A percentile compares a stretch with the other conserved stretches of the same genome.
Conservation (phyloP, 2,888 invertebrate genomes). For the Panopea generosa region DNA sequence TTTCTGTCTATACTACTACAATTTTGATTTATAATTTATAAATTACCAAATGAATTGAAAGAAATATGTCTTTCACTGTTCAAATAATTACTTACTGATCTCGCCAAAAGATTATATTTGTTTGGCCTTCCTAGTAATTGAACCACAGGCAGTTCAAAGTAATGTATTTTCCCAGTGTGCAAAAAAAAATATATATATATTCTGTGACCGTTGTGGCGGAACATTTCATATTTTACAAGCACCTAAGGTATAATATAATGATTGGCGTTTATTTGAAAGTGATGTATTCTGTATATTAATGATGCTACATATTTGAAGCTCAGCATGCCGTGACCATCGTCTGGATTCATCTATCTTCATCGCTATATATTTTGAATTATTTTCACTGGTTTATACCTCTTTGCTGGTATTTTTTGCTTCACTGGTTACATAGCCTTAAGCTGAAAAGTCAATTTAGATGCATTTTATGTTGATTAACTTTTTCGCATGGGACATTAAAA, state of each 20-base stretch:
- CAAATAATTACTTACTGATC: too few relatives aligned
- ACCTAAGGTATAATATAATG: not conserved
- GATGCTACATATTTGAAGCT: slow-evolving; percentile 9
- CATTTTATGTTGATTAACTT: slow-evolving; percentile 44
- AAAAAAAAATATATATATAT: not conserved
- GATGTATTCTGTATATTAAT: slow-evolving; percentile 26
- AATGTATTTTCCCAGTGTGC: slow-evolving; percentile 4
- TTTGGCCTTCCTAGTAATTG: too few relatives aligned
- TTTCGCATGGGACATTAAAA: slow-evolving; percentile 24
- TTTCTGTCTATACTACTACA: too few relatives aligned
- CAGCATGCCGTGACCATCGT: slow-evolving; percentile 6
- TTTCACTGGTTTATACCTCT: not conserved
- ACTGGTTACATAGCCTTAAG: slow-evolving; percentile 29
- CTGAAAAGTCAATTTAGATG: slow-evolving; percentile 49
- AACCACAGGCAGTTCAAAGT: too few relatives aligned
- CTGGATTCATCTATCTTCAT: slow-evolving; percentile 18
- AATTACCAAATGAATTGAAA: too few relatives aligned
- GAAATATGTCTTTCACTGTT: too few relatives aligned
- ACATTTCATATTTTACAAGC: slow-evolving; percentile 9
- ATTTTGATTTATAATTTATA: too few relatives aligned
- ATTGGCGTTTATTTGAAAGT: slow-evolving; percentile 26
- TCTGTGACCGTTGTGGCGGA: slow-evolving; percentile 2
- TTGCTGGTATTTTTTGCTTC: slow-evolving; percentile 8
- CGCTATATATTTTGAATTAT: slow-evolving; percentile 11
- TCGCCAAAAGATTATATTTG: too few relatives aligned